Evolutionary conservation across 2,113 vertebrate genomes (phyloP).

Genomic region (Forbesichthys agassizii): DNA sequence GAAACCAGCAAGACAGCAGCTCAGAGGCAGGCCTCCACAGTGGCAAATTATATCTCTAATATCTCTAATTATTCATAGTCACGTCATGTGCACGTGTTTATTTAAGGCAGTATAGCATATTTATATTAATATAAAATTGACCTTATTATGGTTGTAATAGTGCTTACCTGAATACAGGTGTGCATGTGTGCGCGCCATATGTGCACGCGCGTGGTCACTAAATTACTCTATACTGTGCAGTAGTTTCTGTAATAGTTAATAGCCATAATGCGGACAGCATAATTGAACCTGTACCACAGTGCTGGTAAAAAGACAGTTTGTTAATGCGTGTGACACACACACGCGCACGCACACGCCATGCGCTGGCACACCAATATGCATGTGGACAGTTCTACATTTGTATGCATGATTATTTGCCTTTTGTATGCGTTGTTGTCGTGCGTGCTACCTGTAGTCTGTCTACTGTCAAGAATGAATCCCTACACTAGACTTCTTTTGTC

Average conservation of each 20-base stretch:
- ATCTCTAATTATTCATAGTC: constrained; percentile 10
- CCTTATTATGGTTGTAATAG: constrained; percentile 32
- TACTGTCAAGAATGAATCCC: constrained; percentile 18
- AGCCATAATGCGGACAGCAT: constrained; percentile 34
- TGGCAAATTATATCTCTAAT: constrained; percentile 39
- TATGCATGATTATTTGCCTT: too few relatives aligned
- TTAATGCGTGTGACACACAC: constrained; percentile 1
- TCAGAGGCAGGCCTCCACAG: constrained; percentile 10
- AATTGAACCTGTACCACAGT: constrained; percentile 44
- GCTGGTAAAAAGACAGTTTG: constrained; percentile 2
- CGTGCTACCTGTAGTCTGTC: constrained; percentile 38
- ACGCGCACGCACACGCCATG: neutral
- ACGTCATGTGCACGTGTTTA: constrained; percentile 12
- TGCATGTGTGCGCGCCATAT: constrained; percentile 1
- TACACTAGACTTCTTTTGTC: neutral
- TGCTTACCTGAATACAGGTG: constrained; percentile 53
- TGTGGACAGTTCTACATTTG: too few relatives aligned
- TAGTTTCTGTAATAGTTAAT: neutral
- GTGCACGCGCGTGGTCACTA: neutral
- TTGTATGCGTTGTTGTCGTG: neutral
- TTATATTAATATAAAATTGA: constrained; percentile 27
- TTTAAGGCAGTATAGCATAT: constrained; percentile 10
- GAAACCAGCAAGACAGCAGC: constrained; percentile 44
- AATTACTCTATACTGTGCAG: constrained; percentile 27
- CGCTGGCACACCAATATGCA: too few relatives aligned